Base-by-base conservation (phyloP, 2,888 invertebrate genomes). In the Smittia sp. region DNA sequence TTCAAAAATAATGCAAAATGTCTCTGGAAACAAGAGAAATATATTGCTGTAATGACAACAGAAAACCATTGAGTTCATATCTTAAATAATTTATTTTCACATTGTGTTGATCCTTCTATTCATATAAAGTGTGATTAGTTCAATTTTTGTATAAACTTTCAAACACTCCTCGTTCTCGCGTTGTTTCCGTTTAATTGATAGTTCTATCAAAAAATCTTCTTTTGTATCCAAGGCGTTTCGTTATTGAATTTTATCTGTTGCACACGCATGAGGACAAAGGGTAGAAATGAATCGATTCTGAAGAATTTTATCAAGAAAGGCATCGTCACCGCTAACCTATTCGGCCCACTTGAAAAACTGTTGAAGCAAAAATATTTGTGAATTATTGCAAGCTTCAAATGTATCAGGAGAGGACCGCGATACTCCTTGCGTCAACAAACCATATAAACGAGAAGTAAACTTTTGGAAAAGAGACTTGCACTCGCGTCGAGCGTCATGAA, bases 171-270 rank as follows among this genome's bases (percentile, higher is more conserved):
- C 46, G 46, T 46, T 46, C 46, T 13, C 15, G 46, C 15, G 13
- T 46, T 46, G 46, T 6, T 46, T 46, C n/a, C 15, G 46, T 46
- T 46, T 46, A 46, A 46, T 46, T 46, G 46, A 46, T 46, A 46
- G 46, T 11, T 46, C 13, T 46, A 46, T 46, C 11, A 46, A 46
- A 15, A 3, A 46, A 46, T 11, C 11, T 46, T 11, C 4, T 15
- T n/a, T n/a, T n/a, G 13, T n/a, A 11, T 13, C 15, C 15, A 46
- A 46, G 2, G n/a, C 15, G n/a, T 15, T 46, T 46, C 2, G n/a
- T 46, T 46, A 6, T 11, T 46, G 46, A 46, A n/a, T 6, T 46
- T 6, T 32, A 32, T 46, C 4, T 46, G 46, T 46, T 6, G 3
- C 11, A 39, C 13, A 9, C 39, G 39, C 39, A 39, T 13, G 39